Percentiles rank a stretch among this genome's conserved stretches.
Evolutionary conservation across 2,797 vertebrate genomes (phyloP).

Genomic region (Corythornis leucogaster): DNA sequence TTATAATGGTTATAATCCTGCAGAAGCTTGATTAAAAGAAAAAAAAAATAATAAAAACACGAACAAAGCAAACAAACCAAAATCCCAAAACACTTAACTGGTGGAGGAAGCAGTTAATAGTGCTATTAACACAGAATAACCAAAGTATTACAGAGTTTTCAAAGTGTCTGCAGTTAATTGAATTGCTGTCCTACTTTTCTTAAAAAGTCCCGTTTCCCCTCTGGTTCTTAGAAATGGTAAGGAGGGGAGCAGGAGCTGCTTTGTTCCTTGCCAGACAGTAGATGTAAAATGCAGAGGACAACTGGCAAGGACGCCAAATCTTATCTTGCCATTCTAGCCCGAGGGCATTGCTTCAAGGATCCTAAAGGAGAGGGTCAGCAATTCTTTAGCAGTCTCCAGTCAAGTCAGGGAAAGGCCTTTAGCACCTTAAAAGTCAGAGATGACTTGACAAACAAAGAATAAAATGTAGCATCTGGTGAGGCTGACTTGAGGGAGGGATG

Average conservation of each 20-base stretch:
- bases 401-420: background rate
- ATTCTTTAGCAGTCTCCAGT: background rate
- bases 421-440: background rate
- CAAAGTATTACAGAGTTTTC: background rate
- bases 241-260: background rate
- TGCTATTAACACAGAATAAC: background rate
- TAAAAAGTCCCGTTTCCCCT: background rate
- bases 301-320: background rate
- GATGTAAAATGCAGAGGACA: background rate
- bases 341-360: background rate
- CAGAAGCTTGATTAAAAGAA: background rate
- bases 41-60: no score
- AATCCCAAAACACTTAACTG: background rate
- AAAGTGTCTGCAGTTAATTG: background rate
- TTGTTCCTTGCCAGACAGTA: background rate
- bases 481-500: background rate
- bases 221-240: background rate
- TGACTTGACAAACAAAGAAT: background rate
- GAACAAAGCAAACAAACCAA: no score
- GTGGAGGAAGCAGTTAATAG: constrained; percentile 11
- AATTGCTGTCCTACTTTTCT: background rate
- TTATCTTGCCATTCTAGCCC: background rate
- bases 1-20: background rate
- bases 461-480: background rate
- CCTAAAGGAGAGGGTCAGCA: background rate